Evolutionary conservation across 2,113 vertebrate species (phyloP).

Genomic region (Alexandromys fortis): DNA sequence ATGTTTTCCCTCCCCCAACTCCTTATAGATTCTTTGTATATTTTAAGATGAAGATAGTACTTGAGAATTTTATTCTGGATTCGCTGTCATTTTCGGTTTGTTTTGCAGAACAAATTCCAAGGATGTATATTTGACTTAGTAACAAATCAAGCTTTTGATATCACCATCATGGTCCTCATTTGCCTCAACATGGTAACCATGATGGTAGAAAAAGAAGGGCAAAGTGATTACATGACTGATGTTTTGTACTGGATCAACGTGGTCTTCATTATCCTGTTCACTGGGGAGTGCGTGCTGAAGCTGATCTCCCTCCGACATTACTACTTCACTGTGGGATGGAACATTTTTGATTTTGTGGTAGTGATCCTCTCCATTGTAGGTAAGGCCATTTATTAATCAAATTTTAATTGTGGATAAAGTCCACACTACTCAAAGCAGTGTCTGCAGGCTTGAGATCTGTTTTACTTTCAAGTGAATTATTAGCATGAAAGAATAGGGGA

Average conservation of each 20-base stretch:
- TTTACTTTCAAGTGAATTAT: background rate
- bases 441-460: background rate
- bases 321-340: slow-evolving; percentile 97
- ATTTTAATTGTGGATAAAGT: slow-evolving; percentile 46
- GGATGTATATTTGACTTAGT: slow-evolving; percentile 94
- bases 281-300: slow-evolving; percentile 95
- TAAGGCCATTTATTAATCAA: slow-evolving; percentile 83
- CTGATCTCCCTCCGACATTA: slow-evolving; percentile 94
- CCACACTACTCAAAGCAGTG: background rate
- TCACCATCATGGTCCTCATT: slow-evolving; percentile 96
- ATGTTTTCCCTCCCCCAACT: background rate
- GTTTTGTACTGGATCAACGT: slow-evolving; percentile 90
- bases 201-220: slow-evolving; percentile 96
- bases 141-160: slow-evolving; percentile 95
- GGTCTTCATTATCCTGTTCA: slow-evolving; percentile 93
- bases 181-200: slow-evolving; percentile 97
- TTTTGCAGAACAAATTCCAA: slow-evolving; percentile 94
- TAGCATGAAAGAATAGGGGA: slow-evolving; percentile 3
- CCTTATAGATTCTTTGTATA: background rate
- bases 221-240: slow-evolving; percentile 36
- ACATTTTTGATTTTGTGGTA: slow-evolving; percentile 98
- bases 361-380: slow-evolving; percentile 97
- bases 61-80: background rate
- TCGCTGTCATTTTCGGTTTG: slow-evolving; percentile 53
- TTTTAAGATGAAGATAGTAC: background rate